phyloP scores from a whole-genome alignment of 35 echinoderm and acorn worm genomes.

The Apostichopus californicus region DNA sequence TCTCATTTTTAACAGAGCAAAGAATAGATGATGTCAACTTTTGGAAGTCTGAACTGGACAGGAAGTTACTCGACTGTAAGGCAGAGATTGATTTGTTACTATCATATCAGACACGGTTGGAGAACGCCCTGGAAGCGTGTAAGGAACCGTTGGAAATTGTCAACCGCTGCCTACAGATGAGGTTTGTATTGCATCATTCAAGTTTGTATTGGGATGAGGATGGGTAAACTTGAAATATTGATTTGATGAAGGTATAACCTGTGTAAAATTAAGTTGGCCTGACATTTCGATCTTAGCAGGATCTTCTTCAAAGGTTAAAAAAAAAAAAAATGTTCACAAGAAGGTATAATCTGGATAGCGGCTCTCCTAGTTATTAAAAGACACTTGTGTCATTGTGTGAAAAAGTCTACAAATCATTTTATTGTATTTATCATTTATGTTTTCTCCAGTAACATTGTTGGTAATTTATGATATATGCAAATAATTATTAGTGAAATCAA shows the following conservation, averaged over 20 bases:
- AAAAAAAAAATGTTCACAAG: no score
- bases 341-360: no score
- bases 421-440: no score
- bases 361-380: no score
- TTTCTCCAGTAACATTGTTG: no score
- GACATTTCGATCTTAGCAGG: no score
- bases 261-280: no score
- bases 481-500: no score
- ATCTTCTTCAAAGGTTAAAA: no score
- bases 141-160: slow-evolving; percentile 85
- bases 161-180: slow-evolving; percentile 79
- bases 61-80: slow-evolving; percentile 84
- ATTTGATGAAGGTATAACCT: background rate
- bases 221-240: background rate
- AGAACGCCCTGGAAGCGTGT: slow-evolving; percentile 93
- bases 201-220: background rate
- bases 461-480: no score
- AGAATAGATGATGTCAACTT: slow-evolving; percentile 96
- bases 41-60: slow-evolving; percentile 96
- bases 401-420: no score
- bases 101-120: slow-evolving; percentile 90
- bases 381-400: no score
- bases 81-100: slow-evolving; percentile 92
- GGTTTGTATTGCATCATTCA: slow-evolving; percentile 49
- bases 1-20: slow-evolving; percentile 73